phyloP scores from a whole-genome alignment of 2,113 vertebrate species.

The Canis aureus region DNA sequence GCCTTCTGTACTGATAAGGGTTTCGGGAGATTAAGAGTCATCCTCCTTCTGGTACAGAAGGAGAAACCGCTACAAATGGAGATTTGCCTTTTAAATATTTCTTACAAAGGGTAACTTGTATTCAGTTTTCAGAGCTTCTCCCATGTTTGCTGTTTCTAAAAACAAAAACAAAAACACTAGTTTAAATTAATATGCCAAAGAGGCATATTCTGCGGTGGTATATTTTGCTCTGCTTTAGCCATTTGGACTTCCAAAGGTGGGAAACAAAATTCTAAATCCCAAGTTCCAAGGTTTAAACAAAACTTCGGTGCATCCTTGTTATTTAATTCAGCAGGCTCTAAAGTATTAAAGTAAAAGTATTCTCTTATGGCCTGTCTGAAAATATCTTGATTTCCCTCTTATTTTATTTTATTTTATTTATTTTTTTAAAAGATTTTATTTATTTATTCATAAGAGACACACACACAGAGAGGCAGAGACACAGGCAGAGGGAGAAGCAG shows the following conservation, averaged over 20 bases:
- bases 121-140: background rate
- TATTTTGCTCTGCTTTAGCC: background rate
- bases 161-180: background rate
- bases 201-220: background rate
- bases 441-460: too few species aligned
- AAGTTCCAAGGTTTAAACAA: background rate
- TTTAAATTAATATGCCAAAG: background rate
- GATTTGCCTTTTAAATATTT: background rate
- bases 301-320: background rate
- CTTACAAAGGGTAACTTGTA: background rate
- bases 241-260: background rate
- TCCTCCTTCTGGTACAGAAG: background rate
- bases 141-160: background rate
- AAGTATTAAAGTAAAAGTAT: background rate
- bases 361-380: background rate
- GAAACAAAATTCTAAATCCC: background rate
- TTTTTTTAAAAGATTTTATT: too few species aligned
- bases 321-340: background rate
- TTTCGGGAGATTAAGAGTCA: background rate
- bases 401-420: background rate
- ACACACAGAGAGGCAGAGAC: too few species aligned
- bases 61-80: background rate
- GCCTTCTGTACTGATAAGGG: background rate
- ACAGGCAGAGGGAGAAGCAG: too few species aligned
- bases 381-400: constrained; percentile 2